phyloP scores from a whole-genome alignment of 2,113 vertebrate genomes.

The Gavia stellata region DNA sequence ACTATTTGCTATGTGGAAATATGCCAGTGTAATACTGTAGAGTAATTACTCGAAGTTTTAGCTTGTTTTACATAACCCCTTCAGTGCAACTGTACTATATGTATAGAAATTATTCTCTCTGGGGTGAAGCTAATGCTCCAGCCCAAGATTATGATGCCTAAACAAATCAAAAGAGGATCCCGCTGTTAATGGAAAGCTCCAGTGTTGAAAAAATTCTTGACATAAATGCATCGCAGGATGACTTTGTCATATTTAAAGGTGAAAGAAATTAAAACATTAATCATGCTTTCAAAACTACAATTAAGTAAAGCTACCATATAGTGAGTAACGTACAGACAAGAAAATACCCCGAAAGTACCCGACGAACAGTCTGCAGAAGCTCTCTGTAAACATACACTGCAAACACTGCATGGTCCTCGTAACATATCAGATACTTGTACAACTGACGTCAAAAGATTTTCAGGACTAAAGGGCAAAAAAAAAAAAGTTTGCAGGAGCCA shows the following conservation, averaged over 20 bases:
- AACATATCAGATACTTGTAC: not conserved
- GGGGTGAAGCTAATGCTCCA: not conserved
- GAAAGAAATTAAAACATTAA: conserved; percentile 57
- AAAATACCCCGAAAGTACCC: not conserved
- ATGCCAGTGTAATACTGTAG: not conserved
- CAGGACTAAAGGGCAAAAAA: not conserved
- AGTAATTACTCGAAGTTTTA: not conserved
- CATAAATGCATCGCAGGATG: not conserved
- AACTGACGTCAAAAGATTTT: not conserved
- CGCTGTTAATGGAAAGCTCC: not conserved
- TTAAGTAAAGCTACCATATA: not conserved
- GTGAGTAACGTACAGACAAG: not conserved
- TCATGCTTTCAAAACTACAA: conserved; percentile 2
- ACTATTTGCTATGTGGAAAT: not conserved
- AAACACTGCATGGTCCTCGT: not conserved
- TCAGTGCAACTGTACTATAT: not conserved
- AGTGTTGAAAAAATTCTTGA: not conserved
- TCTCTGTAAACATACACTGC: not conserved
- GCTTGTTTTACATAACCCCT: not conserved
- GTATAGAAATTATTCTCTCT: not conserved
- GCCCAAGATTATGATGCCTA: not conserved
- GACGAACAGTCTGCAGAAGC: not conserved
- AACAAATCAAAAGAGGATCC: not conserved
- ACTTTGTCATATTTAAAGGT: conserved; percentile 25
- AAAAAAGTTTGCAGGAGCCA: not conserved